These are phyloP conservation scores for Lobophora halterata DNA, from an alignment of 2,888 invertebrate genomes.

Conservation along the genomic window DNA sequence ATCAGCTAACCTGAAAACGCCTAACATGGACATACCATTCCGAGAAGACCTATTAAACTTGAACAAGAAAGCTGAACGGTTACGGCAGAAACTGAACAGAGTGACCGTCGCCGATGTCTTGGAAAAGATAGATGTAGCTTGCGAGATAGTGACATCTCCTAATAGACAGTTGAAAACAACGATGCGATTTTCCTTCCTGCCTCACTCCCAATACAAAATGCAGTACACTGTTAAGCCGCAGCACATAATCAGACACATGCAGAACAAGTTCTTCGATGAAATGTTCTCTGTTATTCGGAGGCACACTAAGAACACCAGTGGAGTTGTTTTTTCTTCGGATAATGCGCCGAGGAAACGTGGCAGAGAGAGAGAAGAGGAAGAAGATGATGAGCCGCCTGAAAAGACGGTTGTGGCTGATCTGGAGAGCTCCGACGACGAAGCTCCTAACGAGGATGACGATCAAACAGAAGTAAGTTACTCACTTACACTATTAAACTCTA, in stretches of 20 bases:
- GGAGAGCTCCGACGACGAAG: conserved; percentile 85
- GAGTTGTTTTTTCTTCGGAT: conserved; percentile 74
- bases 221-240: conserved; percentile 86
- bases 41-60: conserved; percentile 63
- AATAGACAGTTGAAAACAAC: conserved; percentile 82
- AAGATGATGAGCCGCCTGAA: conserved; percentile 49
- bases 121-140: conserved; percentile 83
- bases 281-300: conserved; percentile 83
- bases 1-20: conserved; percentile 95
- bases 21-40: conserved; percentile 97
- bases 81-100: conserved; percentile 87
- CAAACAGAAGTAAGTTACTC: conserved; percentile 74
- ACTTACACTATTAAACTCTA: too few species aligned
- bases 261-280: conserved; percentile 84
- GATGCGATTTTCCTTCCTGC: conserved; percentile 87
- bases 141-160: conserved; percentile 79
- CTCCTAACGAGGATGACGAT: conserved; percentile 79
- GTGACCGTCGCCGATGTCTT: conserved; percentile 91
- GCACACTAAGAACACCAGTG: conserved; percentile 76
- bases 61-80: conserved; percentile 82
- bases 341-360: conserved; percentile 63
- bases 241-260: conserved; percentile 87
- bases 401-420: conserved; percentile 52
- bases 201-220: conserved; percentile 86
- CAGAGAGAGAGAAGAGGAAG: conserved; percentile 49